Base-by-base conservation (phyloP, 2,888 invertebrate species). In the Isotomurus palustris region DNA sequence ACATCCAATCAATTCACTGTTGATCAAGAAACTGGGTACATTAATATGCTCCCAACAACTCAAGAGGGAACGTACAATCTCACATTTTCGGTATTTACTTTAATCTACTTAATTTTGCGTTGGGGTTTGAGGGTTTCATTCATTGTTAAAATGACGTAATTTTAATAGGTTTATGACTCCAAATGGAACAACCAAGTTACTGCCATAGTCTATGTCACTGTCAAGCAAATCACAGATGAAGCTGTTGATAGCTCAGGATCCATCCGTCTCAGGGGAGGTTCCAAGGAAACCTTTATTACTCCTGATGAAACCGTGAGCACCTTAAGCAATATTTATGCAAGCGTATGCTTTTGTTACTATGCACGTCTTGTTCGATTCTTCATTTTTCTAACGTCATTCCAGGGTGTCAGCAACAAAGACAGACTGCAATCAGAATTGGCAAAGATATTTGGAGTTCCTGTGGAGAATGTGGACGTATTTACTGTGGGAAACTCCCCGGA, bases 191-290 rank as follows among this genome's bases (percentile, higher is more conserved):
- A 75, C 41, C 73, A 75, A 66, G 95, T 91, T 0, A 81, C 83
- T 47, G 93, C 94, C 0, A 84, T 84, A 27, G 94, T 97, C 0
- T 85, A 84, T 56, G 90, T 97, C 0, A 86, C 86, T 0, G 86
- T 96, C 5, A 88, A 88, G 68, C 85, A 86, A 68, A 87, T 97
- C 32, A 87, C 91, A 0, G 89, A 93, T 73, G 91, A 91, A 73
- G 95, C 94, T 0, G 91, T 97, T 0, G 82, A 83, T 60, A 93
- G 88, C 74, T 93, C 94, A 1, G 96, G 95, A 0, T 95, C 95
- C 0, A 84, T 96, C 52, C 81, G 95, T 19, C 85, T 93, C 71
- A 76, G 82, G 36, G 88, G 89, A 53, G 81, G 88, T 21, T 87
- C 85, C 3, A 88, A 88, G 45, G 92, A 93, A 72, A 85, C 91